Evolutionary conservation across 2,888 invertebrate species (phyloP).

Genomic region (Lypha dubia): DNA sequence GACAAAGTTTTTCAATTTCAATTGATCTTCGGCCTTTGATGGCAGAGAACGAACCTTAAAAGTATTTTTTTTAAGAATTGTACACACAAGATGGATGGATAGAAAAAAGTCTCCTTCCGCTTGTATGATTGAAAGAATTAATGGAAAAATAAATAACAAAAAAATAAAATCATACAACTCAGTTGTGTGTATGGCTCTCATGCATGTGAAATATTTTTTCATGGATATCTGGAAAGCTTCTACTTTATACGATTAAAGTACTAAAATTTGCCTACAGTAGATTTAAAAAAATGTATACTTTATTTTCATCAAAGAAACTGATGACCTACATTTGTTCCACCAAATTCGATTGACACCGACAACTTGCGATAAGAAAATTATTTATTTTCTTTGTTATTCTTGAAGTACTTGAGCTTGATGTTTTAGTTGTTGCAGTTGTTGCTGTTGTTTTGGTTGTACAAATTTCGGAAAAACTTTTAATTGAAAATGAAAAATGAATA

Average conservation of each 20-base stretch:
- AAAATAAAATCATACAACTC: background rate
- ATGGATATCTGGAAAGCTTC: constrained; percentile 1
- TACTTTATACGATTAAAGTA: background rate
- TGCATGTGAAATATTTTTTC: constrained; percentile 22
- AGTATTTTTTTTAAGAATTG: background rate
- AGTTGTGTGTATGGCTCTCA: background rate
- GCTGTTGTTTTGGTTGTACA: background rate
- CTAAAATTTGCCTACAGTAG: constrained; percentile 34
- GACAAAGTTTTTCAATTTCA: constrained; percentile 70
- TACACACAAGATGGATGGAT: constrained; percentile 44
- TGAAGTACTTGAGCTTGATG: background rate
- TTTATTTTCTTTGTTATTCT: background rate
- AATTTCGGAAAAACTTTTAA: constrained; percentile 47
- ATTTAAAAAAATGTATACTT: constrained; percentile 38
- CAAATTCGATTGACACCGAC: constrained; percentile 36
- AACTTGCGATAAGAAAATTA: constrained; percentile 44
- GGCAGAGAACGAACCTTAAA: constrained; percentile 54
- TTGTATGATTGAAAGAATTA: constrained; percentile 15
- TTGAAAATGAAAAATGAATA: constrained; percentile 30
- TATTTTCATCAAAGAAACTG: constrained; percentile 34
- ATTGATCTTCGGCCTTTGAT: constrained; percentile 70
- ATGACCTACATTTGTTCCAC: constrained; percentile 59
- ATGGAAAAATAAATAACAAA: constrained; percentile 9
- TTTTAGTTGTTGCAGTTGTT: background rate
- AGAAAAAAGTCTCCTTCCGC: constrained; percentile 5